A percentile compares a stretch with the other conserved stretches of the same genome.
These are phyloP conservation scores for Mystacornis crossleyi DNA, from an alignment of 2,113 vertebrate species.

Conservation along the genomic window DNA sequence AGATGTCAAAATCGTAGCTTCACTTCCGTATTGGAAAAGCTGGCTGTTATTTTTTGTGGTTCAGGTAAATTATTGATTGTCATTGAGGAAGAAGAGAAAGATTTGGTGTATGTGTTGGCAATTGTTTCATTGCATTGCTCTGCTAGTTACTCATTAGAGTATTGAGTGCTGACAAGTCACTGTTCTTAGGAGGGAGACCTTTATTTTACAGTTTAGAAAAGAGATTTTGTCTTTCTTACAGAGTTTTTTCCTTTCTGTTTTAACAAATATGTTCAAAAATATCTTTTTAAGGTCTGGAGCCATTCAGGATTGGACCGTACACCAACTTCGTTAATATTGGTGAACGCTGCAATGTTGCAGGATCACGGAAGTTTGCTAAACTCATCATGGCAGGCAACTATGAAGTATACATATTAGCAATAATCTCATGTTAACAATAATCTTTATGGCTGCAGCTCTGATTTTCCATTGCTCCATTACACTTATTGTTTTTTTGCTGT, in stretches of 20 bases:
- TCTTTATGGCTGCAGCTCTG: background rate
- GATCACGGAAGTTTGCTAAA: conserved; percentile 92
- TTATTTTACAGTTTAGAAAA: background rate
- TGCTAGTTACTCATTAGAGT: background rate
- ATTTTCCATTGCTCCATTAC: background rate
- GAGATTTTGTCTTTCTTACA: background rate
- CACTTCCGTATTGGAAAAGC: background rate
- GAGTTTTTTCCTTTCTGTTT: background rate
- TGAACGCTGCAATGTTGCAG: conserved; percentile 96
- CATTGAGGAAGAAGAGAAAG: background rate
- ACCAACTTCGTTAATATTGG: conserved; percentile 99
- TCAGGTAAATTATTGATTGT: background rate
- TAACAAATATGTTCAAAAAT: background rate
- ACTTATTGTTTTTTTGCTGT: background rate
- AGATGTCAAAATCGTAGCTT: background rate
- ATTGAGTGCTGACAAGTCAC: background rate
- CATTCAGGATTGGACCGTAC: conserved; percentile 91
- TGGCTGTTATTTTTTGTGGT: background rate
- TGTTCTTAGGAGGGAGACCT: background rate
- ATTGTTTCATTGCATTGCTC: background rate
- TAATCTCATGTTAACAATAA: background rate
- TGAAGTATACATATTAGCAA: conserved; percentile 78
- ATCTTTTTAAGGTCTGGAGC: conserved; percentile 86
- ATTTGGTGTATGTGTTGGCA: background rate
- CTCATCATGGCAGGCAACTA: conserved; percentile 93